phyloP scores from a whole-genome alignment of 1,140 invertebrate species.

The Tribolium madens region DNA sequence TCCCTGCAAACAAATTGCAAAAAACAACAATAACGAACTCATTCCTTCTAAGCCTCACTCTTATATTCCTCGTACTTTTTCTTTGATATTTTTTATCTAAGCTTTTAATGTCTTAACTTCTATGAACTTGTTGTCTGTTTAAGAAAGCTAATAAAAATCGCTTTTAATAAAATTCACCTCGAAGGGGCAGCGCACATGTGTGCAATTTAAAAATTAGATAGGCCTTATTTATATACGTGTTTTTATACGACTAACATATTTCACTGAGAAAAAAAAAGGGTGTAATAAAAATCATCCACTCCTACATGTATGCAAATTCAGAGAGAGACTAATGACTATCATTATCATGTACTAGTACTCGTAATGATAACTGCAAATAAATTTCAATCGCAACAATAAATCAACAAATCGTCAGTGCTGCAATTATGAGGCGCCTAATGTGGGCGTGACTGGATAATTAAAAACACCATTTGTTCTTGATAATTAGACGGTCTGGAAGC shows the following conservation, averaged over 20 bases:
- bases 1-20: background rate
- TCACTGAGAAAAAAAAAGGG: background rate
- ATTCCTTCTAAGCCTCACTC: conserved; percentile 12
- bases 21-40: conserved; percentile 31
- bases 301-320: background rate
- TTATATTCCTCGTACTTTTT: background rate
- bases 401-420: background rate
- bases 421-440: background rate
- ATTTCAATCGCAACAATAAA: background rate
- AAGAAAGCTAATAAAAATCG: background rate
- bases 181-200: background rate
- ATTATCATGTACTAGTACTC: background rate
- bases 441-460: background rate
- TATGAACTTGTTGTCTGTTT: conserved; percentile 5
- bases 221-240: background rate
- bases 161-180: background rate
- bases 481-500: background rate
- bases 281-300: background rate
- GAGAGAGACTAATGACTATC: background rate
- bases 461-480: background rate
- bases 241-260: background rate
- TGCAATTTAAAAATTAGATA: background rate
- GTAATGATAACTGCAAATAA: background rate
- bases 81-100: conserved; percentile 29
- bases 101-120: conserved; percentile 16